phyloP scores from a whole-genome alignment of 2,797 vertebrate genomes.

The Cirrhinus mrigala region DNA sequence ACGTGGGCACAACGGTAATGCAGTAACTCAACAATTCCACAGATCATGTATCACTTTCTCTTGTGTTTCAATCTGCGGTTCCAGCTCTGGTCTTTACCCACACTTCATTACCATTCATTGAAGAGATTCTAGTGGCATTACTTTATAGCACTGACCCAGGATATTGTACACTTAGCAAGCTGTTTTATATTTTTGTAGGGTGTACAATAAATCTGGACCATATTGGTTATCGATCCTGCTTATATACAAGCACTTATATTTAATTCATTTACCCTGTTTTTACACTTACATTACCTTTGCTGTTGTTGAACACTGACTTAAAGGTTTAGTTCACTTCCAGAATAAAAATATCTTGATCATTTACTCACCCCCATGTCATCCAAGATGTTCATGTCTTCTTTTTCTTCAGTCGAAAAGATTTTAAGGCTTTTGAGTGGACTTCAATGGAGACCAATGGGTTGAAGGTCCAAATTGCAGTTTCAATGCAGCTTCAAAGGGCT shows the following conservation, averaged over 20 bases:
- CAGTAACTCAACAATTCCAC: background rate
- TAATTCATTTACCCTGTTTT: background rate
- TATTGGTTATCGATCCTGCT: background rate
- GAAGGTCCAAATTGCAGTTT: too few relatives aligned
- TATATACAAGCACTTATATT: background rate
- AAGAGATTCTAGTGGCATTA: background rate
- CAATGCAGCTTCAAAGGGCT: too few relatives aligned
- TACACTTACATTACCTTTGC: background rate
- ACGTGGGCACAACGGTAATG: background rate
- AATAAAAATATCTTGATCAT: too few relatives aligned
- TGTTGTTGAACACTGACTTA: background rate
- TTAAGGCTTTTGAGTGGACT: too few relatives aligned
- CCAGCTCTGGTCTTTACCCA: background rate
- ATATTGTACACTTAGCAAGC: background rate
- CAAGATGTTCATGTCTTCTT: too few relatives aligned
- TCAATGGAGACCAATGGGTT: too few relatives aligned
- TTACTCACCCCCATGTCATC: too few relatives aligned
- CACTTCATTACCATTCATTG: background rate
- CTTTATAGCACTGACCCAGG: background rate
- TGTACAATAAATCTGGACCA: background rate
- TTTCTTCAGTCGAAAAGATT: too few relatives aligned
- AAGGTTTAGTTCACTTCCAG: too few relatives aligned
- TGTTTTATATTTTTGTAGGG: background rate
- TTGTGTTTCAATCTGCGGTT: background rate
- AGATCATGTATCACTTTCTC: background rate